Base-by-base conservation (phyloP, 2,888 invertebrate species). In the Athalia rosae region DNA sequence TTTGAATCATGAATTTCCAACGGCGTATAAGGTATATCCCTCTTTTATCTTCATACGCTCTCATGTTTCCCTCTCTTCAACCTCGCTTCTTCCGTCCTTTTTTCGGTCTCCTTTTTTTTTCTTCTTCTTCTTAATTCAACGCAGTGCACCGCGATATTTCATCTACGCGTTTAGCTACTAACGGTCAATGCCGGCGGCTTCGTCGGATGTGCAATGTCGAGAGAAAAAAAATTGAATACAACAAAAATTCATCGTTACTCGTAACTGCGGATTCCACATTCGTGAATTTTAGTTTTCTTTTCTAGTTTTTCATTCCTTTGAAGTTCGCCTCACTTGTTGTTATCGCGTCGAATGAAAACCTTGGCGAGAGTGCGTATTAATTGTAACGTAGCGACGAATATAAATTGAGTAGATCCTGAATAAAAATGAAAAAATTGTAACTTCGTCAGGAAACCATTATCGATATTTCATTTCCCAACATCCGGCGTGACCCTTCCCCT, bases 1-100 rank as follows among this genome's bases (percentile, higher is more conserved):
- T 71, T 58, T 71, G 71, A 58, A 58, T 43, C 50, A 71, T 58
- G 71, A 71, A 71, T 71, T 58, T 71, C 58, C 58, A 71, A 71
- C 43, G 56, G 71, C 71, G n/a, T 64, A 11, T 41, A n/a, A 47
- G 47, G 67, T 28, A 45, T 71, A 71, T 71, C 71, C 58, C 56
- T 45, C 58, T 71, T 71, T 71, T 45, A 71, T 58, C 71, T 58
- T 58, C 71, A 58, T 58, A 50, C 67, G 67, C 71, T 15, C 71
- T 56, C 58, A 43, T 56, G 45, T 56, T n/a, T 58, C 71, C 43
- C 53, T 9, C 53, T 53, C n/a, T 53, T 11, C n/a, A n/a, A 11
- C n/a, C 53, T 9, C 53, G 53, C 53, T 53, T 67, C 50, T 67
- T 67, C 50, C 67, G 5, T 15, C 53, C 50, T 28, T 67, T 28